Conservation (phyloP, 2,888 invertebrate species). For the Cancer borealis region DNA sequence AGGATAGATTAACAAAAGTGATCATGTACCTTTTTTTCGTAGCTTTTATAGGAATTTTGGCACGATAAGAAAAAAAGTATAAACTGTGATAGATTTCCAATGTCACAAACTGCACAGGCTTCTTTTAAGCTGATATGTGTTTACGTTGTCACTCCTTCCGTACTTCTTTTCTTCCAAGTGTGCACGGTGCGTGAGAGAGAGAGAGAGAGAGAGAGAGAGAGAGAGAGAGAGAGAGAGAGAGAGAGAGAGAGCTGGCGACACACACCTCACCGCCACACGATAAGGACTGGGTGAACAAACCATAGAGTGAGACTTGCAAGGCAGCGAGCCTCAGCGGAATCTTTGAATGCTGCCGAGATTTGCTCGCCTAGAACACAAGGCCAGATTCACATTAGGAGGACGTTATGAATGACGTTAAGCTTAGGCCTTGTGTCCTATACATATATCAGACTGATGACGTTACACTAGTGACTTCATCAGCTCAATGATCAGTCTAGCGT, state of each 20-base stretch:
- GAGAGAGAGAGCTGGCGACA: neutral
- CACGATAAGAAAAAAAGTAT: neutral
- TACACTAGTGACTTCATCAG: neutral
- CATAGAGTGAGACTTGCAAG: neutral
- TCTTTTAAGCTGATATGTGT: neutral
- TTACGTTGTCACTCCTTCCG: neutral
- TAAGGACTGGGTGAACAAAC: too few species aligned
- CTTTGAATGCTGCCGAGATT: neutral
- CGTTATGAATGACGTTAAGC: too few species aligned
- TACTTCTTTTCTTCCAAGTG: neutral
- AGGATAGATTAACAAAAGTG: neutral
- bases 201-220: neutral
- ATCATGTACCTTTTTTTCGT: neutral
- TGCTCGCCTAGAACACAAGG: neutral
- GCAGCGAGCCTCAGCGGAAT: neutral
- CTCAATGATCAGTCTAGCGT: neutral
- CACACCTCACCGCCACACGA: neutral
- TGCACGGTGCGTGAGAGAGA: neutral
- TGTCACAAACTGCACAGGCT: neutral
- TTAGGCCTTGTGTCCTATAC: neutral
- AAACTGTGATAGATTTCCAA: neutral
- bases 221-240: neutral
- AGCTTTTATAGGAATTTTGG: neutral
- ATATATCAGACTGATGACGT: neutral
- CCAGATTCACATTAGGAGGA: neutral